These are phyloP conservation scores for Onychomys torridus DNA, from an alignment of 2,797 vertebrate genomes.

Conservation along the genomic window DNA sequence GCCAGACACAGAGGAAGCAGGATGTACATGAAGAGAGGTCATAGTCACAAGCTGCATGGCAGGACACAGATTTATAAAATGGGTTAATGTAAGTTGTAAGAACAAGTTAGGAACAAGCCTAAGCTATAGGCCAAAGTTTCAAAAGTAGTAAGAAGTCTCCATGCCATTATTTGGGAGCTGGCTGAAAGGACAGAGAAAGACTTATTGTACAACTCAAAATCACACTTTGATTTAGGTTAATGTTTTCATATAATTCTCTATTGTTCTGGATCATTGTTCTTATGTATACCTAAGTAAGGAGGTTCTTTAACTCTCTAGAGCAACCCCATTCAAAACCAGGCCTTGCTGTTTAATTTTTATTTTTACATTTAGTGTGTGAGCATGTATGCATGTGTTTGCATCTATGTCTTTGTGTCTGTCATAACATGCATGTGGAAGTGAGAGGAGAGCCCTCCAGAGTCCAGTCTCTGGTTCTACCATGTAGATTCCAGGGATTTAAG, in stretches of 20 bases:
- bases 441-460: too few relatives aligned
- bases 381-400: not conserved
- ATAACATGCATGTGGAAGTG: too few relatives aligned
- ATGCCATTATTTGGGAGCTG: not conserved
- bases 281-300: not conserved
- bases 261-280: not conserved
- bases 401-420: not conserved
- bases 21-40: not conserved
- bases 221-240: not conserved
- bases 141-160: not conserved
- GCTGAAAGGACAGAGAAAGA: not conserved
- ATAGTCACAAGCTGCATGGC: not conserved
- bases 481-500: not conserved
- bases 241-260: not conserved
- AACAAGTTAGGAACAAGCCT: not conserved
- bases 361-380: not conserved
- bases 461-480: not conserved
- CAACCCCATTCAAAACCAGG: not conserved
- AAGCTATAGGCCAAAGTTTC: not conserved
- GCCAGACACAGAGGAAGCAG: not conserved
- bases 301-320: slow-evolving; percentile 13
- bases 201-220: slow-evolving; percentile 8
- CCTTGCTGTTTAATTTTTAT: not conserved
- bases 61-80: not conserved
- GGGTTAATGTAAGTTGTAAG: not conserved